Evolutionary conservation across 2,797 vertebrate genomes (phyloP), one percentile per base, ranked within the genome.

Genomic region (Hypotaenidia philippensis): DNA sequence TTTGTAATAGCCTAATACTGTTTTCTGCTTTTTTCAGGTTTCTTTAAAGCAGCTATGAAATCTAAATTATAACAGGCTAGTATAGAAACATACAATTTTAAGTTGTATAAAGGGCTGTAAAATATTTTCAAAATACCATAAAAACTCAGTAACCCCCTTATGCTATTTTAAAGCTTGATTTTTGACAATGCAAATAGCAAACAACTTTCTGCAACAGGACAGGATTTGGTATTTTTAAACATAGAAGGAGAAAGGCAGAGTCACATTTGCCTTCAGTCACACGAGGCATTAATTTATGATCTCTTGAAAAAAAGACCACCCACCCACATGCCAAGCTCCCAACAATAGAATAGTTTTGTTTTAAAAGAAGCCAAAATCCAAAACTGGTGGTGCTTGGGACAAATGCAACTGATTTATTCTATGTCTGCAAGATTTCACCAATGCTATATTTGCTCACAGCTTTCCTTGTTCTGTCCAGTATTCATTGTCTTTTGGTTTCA

Each of bases 401-500:
- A 69, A 84, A 85, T 9, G n/a, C 20, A 87, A 72, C 9, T 9
- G 16, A 64, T 14, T 56, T 52, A 83, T 40, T 65, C 32, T 14
- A 0, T 19, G 22, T 56, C 64, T 55, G 18, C 20, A 61, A 64
- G 76, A 72, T 91, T 83, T 87, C 32, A 65, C 10, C 59, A 87
- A 61, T 71, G 61, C 38, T 53, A 1, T 41, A 83, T 72, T 80
- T 76, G 41, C 72, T 93, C 66, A 60, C 18, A 90, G 77, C 38
- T 90, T 88, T 87, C 74, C 74, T 57, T n/a, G 47, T 36, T 84
- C 49, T 2, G 4, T 56, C 40, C 60, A 79, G 25, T 4, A 9
- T 66, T 87, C 0, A 3, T 38, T 78, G 74, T 84, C 89, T 94
- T 93, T 93, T 29, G 0, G 75, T 95, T 96, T 96, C 90, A 59